These are phyloP conservation scores for Hucho hucho DNA, from an alignment of 2,113 vertebrate species.

Conservation along the genomic window DNA sequence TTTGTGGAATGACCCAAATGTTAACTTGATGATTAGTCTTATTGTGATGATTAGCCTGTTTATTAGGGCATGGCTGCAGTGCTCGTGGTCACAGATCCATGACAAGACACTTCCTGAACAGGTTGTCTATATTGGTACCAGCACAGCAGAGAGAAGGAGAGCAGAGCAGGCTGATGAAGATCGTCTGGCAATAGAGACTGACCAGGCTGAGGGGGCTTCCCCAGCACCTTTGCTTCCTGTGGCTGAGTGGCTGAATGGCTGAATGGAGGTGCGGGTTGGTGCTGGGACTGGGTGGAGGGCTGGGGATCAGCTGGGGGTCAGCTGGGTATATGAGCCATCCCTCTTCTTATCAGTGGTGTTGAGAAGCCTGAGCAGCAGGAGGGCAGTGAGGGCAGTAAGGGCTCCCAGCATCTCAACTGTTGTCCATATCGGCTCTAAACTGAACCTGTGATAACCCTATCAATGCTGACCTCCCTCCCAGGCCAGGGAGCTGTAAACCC, in stretches of 20 bases:
- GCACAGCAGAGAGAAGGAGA: not conserved
- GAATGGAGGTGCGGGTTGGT: not conserved
- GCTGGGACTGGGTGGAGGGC: not conserved
- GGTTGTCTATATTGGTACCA: conserved; percentile 19
- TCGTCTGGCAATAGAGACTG: conserved; percentile 14
- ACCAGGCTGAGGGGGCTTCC: conserved; percentile 47
- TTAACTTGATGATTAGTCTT: too few species aligned
- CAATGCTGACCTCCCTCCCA: conserved; percentile 14
- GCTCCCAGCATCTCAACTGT: conserved; percentile 26
- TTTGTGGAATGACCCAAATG: too few species aligned
- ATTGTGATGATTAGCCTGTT: too few species aligned
- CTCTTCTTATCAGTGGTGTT: conserved; percentile 60
- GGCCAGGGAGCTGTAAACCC: conserved; percentile 51
- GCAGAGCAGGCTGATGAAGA: conserved; percentile 15
- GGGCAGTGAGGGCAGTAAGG: conserved; percentile 30
- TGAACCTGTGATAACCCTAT: not conserved
- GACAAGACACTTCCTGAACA: conserved; percentile 8
- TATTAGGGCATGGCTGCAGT: too few species aligned
- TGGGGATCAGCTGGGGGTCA: not conserved
- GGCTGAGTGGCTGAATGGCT: not conserved
- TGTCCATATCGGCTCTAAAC: not conserved
- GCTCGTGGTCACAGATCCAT: not conserved
- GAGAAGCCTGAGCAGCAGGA: conserved; percentile 55
- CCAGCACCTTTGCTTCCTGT: conserved; percentile 44
- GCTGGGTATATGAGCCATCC: conserved; percentile 11